A percentile compares a stretch with the other conserved stretches of the same genome.
Evolutionary conservation across 2,113 vertebrate genomes (phyloP).

Genomic region (Noctilio leporinus): DNA sequence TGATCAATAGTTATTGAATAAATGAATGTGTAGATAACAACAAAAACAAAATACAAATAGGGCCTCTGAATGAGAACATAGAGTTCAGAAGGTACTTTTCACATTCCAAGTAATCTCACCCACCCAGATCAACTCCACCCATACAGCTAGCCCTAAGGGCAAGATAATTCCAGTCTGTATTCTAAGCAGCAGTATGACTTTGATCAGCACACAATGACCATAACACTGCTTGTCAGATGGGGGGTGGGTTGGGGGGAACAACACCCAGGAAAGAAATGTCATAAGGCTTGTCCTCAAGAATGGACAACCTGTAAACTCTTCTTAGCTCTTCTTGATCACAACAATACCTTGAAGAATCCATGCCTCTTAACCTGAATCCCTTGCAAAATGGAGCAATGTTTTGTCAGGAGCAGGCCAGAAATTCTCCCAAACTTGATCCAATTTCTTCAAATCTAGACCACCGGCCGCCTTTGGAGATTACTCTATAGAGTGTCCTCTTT

Average conservation of each 20-base stretch:
- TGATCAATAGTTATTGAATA: not conserved
- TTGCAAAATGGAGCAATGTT: not conserved
- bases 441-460: not conserved
- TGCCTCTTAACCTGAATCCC: not conserved
- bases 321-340: not conserved
- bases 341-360: not conserved
- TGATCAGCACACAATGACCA: not conserved
- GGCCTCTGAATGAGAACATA: not conserved
- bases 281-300: not conserved
- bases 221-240: not conserved
- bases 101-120: not conserved
- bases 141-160: not conserved
- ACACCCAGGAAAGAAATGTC: not conserved
- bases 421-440: not conserved
- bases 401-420: not conserved
- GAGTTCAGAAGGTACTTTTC: not conserved
- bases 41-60: not conserved
- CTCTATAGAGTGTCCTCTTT: not conserved
- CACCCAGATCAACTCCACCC: not conserved
- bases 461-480: not conserved
- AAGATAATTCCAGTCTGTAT: not conserved
- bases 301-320: not conserved
- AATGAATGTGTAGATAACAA: not conserved
- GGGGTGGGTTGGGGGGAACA: no score
- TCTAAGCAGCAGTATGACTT: not conserved